A percentile compares a stretch with the other conserved stretches of the same genome.
These are phyloP conservation scores for Labeo calbasu DNA, from an alignment of 2,797 vertebrate species.

Conservation along the genomic window DNA sequence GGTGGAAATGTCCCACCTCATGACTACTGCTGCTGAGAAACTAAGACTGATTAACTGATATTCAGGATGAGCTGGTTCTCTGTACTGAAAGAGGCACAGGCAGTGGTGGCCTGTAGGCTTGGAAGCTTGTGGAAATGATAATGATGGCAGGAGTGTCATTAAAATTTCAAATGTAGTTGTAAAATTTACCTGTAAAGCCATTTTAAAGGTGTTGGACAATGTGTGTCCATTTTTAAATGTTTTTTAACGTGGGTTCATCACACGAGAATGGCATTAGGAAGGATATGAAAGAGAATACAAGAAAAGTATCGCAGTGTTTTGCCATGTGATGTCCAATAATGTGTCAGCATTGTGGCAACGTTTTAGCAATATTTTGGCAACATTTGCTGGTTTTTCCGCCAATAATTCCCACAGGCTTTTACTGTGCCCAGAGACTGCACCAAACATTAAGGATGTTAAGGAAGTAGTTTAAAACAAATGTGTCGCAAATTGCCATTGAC, in stretches of 20 bases:
- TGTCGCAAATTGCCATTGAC: conserved; percentile 55
- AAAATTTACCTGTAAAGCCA: conserved; percentile 64
- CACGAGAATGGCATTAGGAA: conserved; percentile 30
- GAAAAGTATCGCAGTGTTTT: conserved; percentile 53
- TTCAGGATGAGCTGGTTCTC: conserved; percentile 98
- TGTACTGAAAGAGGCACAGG: conserved; percentile 87
- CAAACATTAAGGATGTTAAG: conserved; percentile 59
- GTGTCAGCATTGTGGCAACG: conserved; percentile 58
- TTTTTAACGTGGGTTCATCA: conserved; percentile 45
- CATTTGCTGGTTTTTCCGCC: conserved; percentile 76
- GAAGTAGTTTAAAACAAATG: conserved; percentile 59
- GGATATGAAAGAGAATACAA: conserved; percentile 22
- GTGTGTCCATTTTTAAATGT: conserved; percentile 55
- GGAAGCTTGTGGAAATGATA: conserved; percentile 68
- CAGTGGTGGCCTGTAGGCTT: conserved; percentile 76
- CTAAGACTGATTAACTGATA: conserved; percentile 86
- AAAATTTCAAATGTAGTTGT: conserved; percentile 68
- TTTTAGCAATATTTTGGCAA: conserved; percentile 73
- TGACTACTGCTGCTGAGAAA: conserved; percentile 94
- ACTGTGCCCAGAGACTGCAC: conserved; percentile 58
- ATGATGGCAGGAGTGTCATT: conserved; percentile 59
- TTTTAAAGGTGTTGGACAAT: conserved; percentile 60
- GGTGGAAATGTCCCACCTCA: conserved; percentile 85
- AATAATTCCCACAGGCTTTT: conserved; percentile 72
- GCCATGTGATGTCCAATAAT: conserved; percentile 58